Base-by-base conservation (phyloP, 1,140 invertebrate genomes). In the Mamestra configurata region DNA sequence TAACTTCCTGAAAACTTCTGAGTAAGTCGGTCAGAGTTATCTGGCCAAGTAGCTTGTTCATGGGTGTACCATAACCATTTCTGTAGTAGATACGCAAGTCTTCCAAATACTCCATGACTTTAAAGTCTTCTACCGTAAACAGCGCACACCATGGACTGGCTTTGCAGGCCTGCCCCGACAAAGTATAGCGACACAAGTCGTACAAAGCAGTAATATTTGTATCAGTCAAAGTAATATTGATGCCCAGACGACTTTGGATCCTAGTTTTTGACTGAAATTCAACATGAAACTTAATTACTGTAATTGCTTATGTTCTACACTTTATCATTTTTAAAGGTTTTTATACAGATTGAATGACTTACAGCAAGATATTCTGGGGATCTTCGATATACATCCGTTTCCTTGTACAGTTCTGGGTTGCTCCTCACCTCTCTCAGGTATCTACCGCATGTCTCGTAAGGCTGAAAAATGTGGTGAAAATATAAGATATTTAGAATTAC, bases 141-240 rank as follows among this genome's bases (percentile, higher is more conserved):
- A 95, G 84, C 15, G 96, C 96, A 90, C 97, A 98, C 98, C 98
- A 98, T 0, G 97, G n/a, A n/a, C n/a, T n/a, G 95, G 27, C 97
- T 98, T 79, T 93, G n/a, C n/a, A n/a, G 83, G 95, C 73, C 80
- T 40, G 96, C 96, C 96, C 93, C 96, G 97, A 88, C 98, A 97
- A 90, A 95, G 87, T 89, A 59, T 89, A 97, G 31, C 97, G 96
- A 89, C 98, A 98, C 83, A 97, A 96, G 73, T 97, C 96, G 83
- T 97, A 97, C 92, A 98, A 66, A 1, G 91, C 85, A 6, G 87
- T 90, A 2, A 93, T 71, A 43, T 93, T 89, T 35, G 86, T 86
- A 53, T 90, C 79, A 40, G 88, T 86, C 20, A 94, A 83, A 46
- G 37, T 88, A 87, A 77, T 92, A 87, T 75, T n/a, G n/a, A 93